These are phyloP conservation scores for Drosophila testacea DNA, from an alignment of 2,888 invertebrate genomes.

Conservation along the genomic window DNA sequence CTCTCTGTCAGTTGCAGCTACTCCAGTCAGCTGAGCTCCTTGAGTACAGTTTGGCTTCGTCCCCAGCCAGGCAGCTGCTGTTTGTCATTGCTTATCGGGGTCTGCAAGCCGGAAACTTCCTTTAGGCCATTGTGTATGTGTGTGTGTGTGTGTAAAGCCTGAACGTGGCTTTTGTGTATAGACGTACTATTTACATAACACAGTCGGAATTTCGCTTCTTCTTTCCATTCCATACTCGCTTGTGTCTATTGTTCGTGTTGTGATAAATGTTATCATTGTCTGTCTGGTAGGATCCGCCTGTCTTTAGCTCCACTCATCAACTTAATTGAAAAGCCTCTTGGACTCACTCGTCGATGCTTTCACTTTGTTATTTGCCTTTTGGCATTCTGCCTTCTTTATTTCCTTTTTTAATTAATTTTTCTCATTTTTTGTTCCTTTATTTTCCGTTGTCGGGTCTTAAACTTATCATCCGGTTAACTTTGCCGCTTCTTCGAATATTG, in stretches of 20 bases:
- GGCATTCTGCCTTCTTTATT: conserved; percentile 40
- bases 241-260: conserved; percentile 50
- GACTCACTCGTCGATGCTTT: conserved; percentile 23
- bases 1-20: conserved; percentile 50
- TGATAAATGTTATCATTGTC: conserved; percentile 69
- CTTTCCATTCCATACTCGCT: conserved; percentile 9
- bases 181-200: conserved; percentile 65
- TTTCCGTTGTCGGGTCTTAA: conserved; percentile 30
- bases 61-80: conserved; percentile 47
- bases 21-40: conserved; percentile 4
- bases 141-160: conserved; percentile 4
- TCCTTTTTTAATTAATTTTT: conserved; percentile 72
- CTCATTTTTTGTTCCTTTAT: conserved; percentile 18
- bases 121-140: conserved; percentile 36
- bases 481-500: conserved; percentile 40
- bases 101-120: conserved; percentile 41
- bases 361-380: conserved; percentile 65
- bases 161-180: conserved; percentile 38
- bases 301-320: conserved; percentile 59
- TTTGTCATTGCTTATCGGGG: conserved; percentile 65
- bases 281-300: conserved; percentile 22
- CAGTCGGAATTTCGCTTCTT: conserved; percentile 30
- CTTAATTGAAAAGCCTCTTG: conserved; percentile 65
- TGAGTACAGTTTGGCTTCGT: not conserved
- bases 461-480: conserved; percentile 41